Base-by-base conservation (phyloP, 2,797 vertebrate genomes). In the Malacoctenus gilli region DNA sequence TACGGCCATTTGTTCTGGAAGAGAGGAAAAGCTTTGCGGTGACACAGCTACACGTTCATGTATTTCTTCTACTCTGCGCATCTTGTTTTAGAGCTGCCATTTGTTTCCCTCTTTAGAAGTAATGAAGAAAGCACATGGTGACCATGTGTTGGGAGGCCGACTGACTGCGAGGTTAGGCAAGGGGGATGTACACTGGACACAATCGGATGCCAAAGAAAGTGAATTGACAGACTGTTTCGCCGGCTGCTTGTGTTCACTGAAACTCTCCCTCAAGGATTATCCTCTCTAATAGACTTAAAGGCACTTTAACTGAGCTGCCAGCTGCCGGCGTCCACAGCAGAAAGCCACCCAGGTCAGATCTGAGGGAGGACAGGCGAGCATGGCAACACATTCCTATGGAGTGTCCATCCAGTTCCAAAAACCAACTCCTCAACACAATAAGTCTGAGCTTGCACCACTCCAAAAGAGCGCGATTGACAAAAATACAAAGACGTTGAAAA, bases 231-330 rank as follows among this genome's bases (percentile, higher is more conserved):
- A 64, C 49, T 58, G 66, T 65, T 81, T 50, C 55, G 72, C 60
- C 48, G 42, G 54, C 66, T 69, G 57, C 44, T 63, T 76, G 75
- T 78, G 74, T 75, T 83, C 57, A 66, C 81, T 59, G 52, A 59
- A 72, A 73, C 71, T 81, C 63, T 71, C 72, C 61, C 67, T 70
- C 46, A 56, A 80, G 86, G 91, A 89, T 91, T 85, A 91, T 86
- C 89, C 83, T 75, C 70, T 55, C 69, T 89, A 90, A 90, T 89
- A 88, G 86, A 88, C 83, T 86, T 90, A 87, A 84, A 89, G 81
- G 82, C 84, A 87, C 85, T 89, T 90, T 73, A 83, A 87, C 78
- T 84, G 82, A 89, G 83, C 87, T 77, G 68, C 89, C 88, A 90
- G 89, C 89, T 91, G 91, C 80, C 81, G 68, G 62, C 19, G 31